A percentile compares a stretch with the other conserved stretches of the same genome.
phyloP scores from a whole-genome alignment of 2,888 invertebrate genomes.

The Drosophila acutilabella region DNA sequence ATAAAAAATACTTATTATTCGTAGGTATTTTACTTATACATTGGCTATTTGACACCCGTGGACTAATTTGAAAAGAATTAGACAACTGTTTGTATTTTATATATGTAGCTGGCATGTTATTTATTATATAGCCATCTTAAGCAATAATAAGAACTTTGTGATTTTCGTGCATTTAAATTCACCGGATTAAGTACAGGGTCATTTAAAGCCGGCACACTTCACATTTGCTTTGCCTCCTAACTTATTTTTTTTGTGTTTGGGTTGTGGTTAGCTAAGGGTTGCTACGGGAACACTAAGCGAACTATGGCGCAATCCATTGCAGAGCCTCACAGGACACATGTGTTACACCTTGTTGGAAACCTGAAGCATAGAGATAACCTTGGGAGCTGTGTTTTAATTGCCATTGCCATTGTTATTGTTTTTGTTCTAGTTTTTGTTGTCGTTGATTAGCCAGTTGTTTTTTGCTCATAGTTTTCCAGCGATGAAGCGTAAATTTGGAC shows the following conservation, averaged over 20 bases:
- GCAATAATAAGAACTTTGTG: too few relatives aligned
- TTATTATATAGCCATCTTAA: too few relatives aligned
- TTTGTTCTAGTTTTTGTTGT: constrained; percentile 7
- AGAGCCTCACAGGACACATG: background rate
- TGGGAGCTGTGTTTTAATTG: constrained; percentile 8
- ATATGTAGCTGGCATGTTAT: too few relatives aligned
- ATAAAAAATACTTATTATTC: too few relatives aligned
- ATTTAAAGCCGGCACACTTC: too few relatives aligned
- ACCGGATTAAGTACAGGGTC: too few relatives aligned
- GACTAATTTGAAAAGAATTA: too few relatives aligned
- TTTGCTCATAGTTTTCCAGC: constrained; percentile 23
- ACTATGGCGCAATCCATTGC: background rate
- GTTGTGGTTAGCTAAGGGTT: background rate
- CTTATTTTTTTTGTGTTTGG: constrained; percentile 1
- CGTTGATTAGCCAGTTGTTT: constrained; percentile 20
- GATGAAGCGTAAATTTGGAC: constrained; percentile 21
- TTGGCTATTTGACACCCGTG: too few relatives aligned
- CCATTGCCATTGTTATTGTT: constrained; percentile 4
- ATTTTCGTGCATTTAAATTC: too few relatives aligned
- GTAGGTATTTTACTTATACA: too few relatives aligned
- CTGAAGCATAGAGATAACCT: background rate
- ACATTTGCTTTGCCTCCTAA: too few relatives aligned
- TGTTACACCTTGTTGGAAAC: background rate
- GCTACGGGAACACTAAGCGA: background rate
- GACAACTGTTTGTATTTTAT: too few relatives aligned